Conservation (phyloP, 2,113 vertebrate genomes). For the Falcunculus frontatus region DNA sequence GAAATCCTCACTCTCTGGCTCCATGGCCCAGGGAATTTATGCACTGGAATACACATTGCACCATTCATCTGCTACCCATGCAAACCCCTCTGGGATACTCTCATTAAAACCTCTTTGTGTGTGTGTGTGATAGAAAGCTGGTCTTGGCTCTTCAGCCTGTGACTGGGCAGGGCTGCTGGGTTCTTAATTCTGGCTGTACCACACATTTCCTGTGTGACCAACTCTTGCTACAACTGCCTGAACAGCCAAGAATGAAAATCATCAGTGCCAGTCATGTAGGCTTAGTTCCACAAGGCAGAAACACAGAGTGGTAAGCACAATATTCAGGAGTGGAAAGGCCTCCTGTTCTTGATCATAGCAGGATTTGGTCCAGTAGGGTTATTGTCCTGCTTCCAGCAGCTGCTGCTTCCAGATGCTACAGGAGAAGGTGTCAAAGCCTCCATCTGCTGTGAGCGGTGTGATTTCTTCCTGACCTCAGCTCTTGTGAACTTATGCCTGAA, state of each 20-base stretch:
- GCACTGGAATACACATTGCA: background rate
- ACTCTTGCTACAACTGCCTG: background rate
- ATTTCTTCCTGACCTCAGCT: conserved; percentile 22
- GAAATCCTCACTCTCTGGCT: background rate
- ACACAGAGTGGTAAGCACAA: background rate
- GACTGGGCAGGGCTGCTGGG: background rate
- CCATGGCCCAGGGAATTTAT: background rate
- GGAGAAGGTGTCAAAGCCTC: conserved; percentile 21
- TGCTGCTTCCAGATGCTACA: background rate
- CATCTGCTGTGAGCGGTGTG: background rate
- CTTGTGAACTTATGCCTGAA: background rate
- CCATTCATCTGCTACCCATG: background rate
- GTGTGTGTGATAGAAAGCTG: background rate
- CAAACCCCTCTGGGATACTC: background rate
- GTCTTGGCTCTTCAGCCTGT: background rate
- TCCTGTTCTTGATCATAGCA: background rate
- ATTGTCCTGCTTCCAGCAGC: background rate
- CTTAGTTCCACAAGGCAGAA: background rate
- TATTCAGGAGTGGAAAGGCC: background rate
- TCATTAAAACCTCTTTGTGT: background rate
- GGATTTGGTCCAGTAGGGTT: background rate
- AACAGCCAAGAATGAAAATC: background rate
- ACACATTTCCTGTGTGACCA: background rate
- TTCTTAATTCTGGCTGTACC: background rate
- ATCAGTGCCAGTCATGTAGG: background rate